Percentiles rank a stretch among this genome's conserved stretches.
These are phyloP conservation scores for Cerastis leucographa DNA, from an alignment of 2,888 invertebrate genomes.

Conservation along the genomic window DNA sequence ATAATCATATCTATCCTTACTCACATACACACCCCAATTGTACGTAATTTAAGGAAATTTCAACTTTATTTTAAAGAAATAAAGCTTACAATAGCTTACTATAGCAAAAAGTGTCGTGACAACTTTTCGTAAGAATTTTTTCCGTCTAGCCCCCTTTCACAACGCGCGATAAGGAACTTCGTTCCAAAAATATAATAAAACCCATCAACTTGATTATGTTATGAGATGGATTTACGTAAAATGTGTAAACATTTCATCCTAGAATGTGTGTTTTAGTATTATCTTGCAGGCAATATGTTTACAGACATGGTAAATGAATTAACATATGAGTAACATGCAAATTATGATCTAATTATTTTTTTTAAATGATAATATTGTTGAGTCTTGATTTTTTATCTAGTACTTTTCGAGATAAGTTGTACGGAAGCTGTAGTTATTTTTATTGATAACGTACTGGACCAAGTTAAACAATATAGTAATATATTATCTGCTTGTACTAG, in stretches of 20 bases:
- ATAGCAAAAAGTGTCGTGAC: no score
- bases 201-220: not conserved
- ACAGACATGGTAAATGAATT: not conserved
- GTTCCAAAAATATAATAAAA: no score
- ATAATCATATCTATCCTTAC: no score
- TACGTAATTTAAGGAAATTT: no score
- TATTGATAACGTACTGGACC: not conserved
- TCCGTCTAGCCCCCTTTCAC: no score
- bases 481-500: not conserved
- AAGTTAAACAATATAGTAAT: not conserved
- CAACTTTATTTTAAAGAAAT: no score
- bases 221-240: not conserved
- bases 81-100: no score
- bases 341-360: not conserved
- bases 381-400: not conserved
- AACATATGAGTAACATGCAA: not conserved
- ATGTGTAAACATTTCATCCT: no score
- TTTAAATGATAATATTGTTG: not conserved
- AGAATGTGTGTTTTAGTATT: slow-evolving; percentile 17
- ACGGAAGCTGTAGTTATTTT: not conserved
- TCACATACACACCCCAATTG: no score
- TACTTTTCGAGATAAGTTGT: slow-evolving; percentile 3
- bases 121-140: no score
- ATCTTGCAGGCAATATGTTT: not conserved
- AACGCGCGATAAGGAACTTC: no score